Evolutionary conservation across 2,888 invertebrate species (phyloP).

Genomic region (Pyrrhia umbra): DNA sequence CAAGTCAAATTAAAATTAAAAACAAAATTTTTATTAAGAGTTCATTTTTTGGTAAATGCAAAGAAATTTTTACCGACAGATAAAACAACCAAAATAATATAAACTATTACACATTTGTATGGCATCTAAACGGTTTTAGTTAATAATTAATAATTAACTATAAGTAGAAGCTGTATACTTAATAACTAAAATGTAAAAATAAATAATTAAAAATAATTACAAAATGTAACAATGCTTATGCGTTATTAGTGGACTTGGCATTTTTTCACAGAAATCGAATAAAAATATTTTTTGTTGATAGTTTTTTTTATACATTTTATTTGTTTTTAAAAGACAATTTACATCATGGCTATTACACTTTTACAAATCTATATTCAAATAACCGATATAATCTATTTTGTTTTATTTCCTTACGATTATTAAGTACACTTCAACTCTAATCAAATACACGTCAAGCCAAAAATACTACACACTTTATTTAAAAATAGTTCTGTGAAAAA

Average conservation of each 20-base stretch:
- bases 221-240: conserved; percentile 77
- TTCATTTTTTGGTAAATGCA: conserved; percentile 89
- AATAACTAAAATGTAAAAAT: conserved; percentile 74
- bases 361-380: conserved; percentile 11
- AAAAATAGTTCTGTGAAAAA: conserved; percentile 77
- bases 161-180: conserved; percentile 84
- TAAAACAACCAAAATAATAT: conserved; percentile 81
- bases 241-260: conserved; percentile 67
- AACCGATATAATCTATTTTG: neutral
- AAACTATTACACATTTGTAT: conserved; percentile 77
- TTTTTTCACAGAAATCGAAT: conserved; percentile 76
- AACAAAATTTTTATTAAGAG: conserved; percentile 80
- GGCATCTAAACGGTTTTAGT: conserved; percentile 79
- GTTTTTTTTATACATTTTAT: neutral
- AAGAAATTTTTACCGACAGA: conserved; percentile 81
- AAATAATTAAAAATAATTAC: conserved; percentile 77
- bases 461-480: conserved; percentile 26
- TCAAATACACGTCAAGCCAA: conserved; percentile 30
- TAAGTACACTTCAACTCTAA: conserved; percentile 65
- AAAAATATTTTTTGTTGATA: neutral
- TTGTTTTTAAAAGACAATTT: neutral
- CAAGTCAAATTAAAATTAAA: conserved; percentile 68
- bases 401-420: conserved; percentile 63
- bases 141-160: conserved; percentile 73
- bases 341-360: neutral